Percentiles rank a stretch among this genome's conserved stretches.
phyloP scores from a whole-genome alignment of 2,888 invertebrate genomes.

The Blera fallax region DNA sequence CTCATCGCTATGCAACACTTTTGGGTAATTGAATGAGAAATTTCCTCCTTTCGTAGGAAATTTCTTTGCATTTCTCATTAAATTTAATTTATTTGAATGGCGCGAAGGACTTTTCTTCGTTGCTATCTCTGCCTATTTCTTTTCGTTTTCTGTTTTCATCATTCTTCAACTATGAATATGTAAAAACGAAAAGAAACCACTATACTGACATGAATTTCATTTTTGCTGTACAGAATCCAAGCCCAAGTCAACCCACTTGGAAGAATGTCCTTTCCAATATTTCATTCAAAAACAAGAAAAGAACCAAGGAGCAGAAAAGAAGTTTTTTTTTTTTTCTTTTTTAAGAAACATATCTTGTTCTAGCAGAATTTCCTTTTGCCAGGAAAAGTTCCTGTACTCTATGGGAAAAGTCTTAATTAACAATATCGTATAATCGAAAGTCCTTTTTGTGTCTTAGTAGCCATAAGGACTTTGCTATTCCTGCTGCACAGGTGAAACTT shows the following conservation, averaged over 20 bases:
- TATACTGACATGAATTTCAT: constrained; percentile 28
- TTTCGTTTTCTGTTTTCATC: not conserved
- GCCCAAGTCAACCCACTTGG: not conserved
- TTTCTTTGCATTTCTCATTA: constrained; percentile 66
- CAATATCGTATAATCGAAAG: constrained; percentile 66
- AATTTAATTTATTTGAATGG: constrained; percentile 68
- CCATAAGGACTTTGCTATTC: constrained; percentile 11
- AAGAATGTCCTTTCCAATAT: constrained; percentile 51
- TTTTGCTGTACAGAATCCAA: not conserved
- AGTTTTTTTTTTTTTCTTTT: constrained; percentile 15
- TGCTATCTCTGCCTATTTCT: not conserved
- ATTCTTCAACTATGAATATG: constrained; percentile 36
- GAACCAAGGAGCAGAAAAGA: constrained; percentile 20
- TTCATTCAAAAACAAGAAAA: constrained; percentile 8
- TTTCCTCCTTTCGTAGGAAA: constrained; percentile 61
- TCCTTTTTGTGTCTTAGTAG: constrained; percentile 31
- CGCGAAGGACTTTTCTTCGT: constrained; percentile 38
- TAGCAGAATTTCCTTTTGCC: constrained; percentile 2
- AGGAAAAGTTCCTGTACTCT: constrained; percentile 37
- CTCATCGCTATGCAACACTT: constrained; percentile 57
- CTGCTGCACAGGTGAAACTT: constrained; percentile 51
- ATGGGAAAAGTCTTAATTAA: constrained; percentile 60
- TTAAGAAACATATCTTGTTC: constrained; percentile 42
- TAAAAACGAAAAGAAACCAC: not conserved
- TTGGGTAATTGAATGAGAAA: constrained; percentile 69